Base-by-base conservation (phyloP, 2,888 invertebrate species). In the Dynastes grantii region DNA sequence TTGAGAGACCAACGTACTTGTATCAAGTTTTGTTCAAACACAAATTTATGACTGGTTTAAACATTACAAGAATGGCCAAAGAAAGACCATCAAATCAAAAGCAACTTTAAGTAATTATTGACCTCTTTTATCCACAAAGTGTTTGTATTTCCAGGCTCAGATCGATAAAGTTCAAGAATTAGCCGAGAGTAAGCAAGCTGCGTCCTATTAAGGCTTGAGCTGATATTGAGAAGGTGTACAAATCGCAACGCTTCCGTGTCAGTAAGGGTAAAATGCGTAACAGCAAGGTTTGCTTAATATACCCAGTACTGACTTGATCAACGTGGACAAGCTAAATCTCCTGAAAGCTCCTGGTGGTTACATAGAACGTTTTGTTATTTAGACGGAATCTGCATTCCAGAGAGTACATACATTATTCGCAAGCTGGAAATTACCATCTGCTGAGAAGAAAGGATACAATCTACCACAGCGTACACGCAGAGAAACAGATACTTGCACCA, bases 241-340 rank as follows among this genome's bases (percentile, higher is more conserved):
- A 97, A 89, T 97, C 98, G 1, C 96, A 97, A 89, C 94, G 98
- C 82, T 95, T 98, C 90, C 96, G 99, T 89, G 99, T 99, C 87
- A 99, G 99, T 84, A 98, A 98, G 90, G 99, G 99, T 89, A 99
- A 99, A 90, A 97, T 99, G 97, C 95, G 99, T 87, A 98, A 99
- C 90, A 95, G 99, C 95, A 96, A 92, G 95, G 99, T 84, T 92
- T 99, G 81, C 95, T 98, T 86, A 99, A 99, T 92, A 98, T 98
- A 90, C 98, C 98, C 68, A 97, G 99, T 82, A 94, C 99, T 76
- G 98, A 98, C 87, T 92, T 98, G 83, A 93, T 98, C 89, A 95
- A 95, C 86, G 97, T 99, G 45, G 94, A 95, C 87, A 88, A 87
- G 80, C 91, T 99, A 87, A 99, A 98, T 89, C 91, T 99, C 76